Evolutionary conservation across 2,113 vertebrate species (phyloP), one percentile per base, ranked within the genome.

Genomic region (Poicephalus meyeri): DNA sequence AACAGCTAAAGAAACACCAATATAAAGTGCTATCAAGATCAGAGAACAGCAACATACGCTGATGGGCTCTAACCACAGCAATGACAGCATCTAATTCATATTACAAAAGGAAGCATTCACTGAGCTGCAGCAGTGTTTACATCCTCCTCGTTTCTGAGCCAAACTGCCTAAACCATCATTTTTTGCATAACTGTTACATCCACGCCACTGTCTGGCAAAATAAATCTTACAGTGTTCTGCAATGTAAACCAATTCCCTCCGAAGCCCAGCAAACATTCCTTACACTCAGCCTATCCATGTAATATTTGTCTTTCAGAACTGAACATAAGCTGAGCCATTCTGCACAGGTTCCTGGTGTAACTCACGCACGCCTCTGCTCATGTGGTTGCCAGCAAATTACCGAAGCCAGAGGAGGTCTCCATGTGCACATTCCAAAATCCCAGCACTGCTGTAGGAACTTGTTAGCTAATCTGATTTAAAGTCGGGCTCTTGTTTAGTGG

Each of bases 381-480:
- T 1, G 3, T 8, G 2, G 63, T 5, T 76, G 82, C 78, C 79
- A 83, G 78, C 31, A 61, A 70, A 77, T 87, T 37, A 50, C n/a
- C 11, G 1, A 20, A 56, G 73, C 39, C 21, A 28, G 37, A 24
- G 50, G 55, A 66, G 39, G 17, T 52, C 73, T 87, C 82, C 39
- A 8, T 47, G 58, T 37, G 11, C 42, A 14, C 86, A 16, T 69
- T 37, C 69, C 52, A 20, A 88, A 92, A 58, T 19, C 82, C 82
- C 73, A 69, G 64, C 3, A 8, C 68, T 44, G 58, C 82, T 20
- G 1, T 17, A 77, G 64, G 63, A 63, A 77, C 82, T 68, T 31
- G 58, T 23, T 47, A 61, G n/a, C 64, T 81, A 84, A 92, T 69
- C 89, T 47, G 24, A 72, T 88, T 88, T 72, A 26, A 58, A 92